Conservation (phyloP, 2,113 vertebrate genomes). For the Pyrgilauda ruficollis region DNA sequence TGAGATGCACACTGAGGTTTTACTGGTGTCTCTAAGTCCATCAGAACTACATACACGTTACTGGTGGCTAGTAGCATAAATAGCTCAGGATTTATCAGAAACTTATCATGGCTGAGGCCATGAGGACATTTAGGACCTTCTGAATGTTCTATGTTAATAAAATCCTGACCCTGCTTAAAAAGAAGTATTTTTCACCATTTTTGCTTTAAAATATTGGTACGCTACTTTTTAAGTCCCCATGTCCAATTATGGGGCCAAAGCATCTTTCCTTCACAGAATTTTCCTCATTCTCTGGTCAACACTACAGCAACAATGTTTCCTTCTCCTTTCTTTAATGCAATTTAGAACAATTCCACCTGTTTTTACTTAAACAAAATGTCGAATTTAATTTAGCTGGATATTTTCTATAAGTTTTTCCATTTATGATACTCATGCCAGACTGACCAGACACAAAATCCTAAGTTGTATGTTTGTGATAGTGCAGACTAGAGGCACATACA, state of each 20-base stretch:
- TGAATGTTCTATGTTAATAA: not conserved
- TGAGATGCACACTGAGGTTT: not conserved
- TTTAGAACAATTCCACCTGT: not conserved
- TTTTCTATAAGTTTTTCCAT: not conserved
- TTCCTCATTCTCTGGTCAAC: not conserved
- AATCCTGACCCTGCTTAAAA: not conserved
- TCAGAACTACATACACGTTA: rapidly evolving
- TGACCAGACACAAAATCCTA: not conserved
- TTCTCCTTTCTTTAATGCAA: not conserved
- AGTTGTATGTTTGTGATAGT: not conserved
- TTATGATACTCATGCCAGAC: not conserved
- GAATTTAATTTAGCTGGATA: not conserved
- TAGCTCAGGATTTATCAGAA: not conserved
- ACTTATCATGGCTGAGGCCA: not conserved
- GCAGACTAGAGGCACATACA: not conserved
- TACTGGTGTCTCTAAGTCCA: not conserved
- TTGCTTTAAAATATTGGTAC: not conserved
- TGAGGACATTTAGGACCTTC: not conserved
- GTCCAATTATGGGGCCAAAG: not conserved
- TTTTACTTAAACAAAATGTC: not conserved
- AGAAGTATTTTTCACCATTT: not conserved
- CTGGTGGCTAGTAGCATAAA: not conserved
- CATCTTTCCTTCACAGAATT: not conserved
- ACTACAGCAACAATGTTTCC: not conserved
- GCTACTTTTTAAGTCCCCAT: not conserved